Base-by-base conservation (phyloP, 2,797 vertebrate species). In the Sylvilagus floridanus region DNA sequence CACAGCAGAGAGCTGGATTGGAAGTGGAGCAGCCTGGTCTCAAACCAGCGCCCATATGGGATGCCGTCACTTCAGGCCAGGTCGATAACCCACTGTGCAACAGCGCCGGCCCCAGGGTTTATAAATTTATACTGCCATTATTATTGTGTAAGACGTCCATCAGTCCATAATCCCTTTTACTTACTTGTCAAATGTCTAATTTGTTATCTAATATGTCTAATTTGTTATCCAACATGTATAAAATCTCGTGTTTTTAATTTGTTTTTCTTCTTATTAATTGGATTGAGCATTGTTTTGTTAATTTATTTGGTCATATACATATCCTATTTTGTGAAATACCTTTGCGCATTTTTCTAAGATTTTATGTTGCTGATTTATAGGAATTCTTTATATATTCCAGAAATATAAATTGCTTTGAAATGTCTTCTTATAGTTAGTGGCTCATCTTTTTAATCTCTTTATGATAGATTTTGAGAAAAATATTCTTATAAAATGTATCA, bases 391-490 rank as follows among this genome's bases (percentile, higher is more conserved):
- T 47, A 47, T 76, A 75, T 82, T 60, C 30, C 66, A 88, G 13
- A 83, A 16, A 50, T 93, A 50, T 47, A 93, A 14, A 63, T 75
- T 89, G 37, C 84, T 68, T 37, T 77, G 5, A 77, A 88, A 89
- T 89, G 63, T 54, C 57, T 72, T 84, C 60, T 30, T 78, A 66
- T 8, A 90, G 47, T 79, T 62, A 68, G 0, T 73, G 47, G 21
- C 24, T 90, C 73, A 66, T 85, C 57, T 90, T 77, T 85, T 78
- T 37, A 57, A 78, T 79, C 35, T 54, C 54, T 75, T 87, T 57
- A 42, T 60, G 47, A 16, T 73, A 28, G 19, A 47, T 73, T 92
- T 47, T 78, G 65, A 84, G 35, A 24, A 88, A 84, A 24, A 32
- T 50, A 16, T 76, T 28, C 62, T 75, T 63, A 16, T 83, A 8